Evolutionary conservation across 2,888 invertebrate species (phyloP), one percentile per base, ranked within the genome.

Genomic region (Biston betularia): DNA sequence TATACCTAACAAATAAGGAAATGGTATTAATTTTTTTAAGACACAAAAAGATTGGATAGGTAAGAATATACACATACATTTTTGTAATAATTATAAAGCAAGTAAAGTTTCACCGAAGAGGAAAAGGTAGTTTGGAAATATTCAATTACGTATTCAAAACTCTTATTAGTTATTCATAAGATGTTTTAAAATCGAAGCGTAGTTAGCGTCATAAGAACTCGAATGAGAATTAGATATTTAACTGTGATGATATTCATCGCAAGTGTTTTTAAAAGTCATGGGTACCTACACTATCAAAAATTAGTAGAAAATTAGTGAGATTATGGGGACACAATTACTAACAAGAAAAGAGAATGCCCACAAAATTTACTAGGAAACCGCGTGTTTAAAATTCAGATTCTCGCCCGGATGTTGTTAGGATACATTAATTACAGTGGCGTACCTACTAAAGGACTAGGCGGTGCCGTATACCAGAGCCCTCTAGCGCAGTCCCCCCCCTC

Each of bases 141-240:
- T 61, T 53, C 48, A 78, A 24, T 83, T 86, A 89, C 85, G 11
- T 42, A 87, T 84, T 80, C 79, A 78, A 81, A 81, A 71, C 79
- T 72, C 84, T 83, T 86, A 84, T 57, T 69, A 74, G 78, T 80
- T 86, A 86, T 80, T 91, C 92, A 91, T 91, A 91, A 91, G 90
- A 89, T 84, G 84, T 78, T 79, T 82, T 81, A 85, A 85, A 86
- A 82, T 87, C 82, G 83, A 88, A 89, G 89, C 88, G 86, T 87
- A 84, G 71, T 64, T 35, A 49, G 46, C 53, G 48, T 68, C 67
- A 68, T 68, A 68, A 68, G 63, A 63, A 38, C 60, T 38, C 15
- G 52, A 50, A 35, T 34, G 15, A 60, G 33, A 49, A 49, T 42
- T 64, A 59, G 48, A 58, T 63, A 54, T 44, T 33, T 34, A 33